Percentiles rank a stretch among this genome's conserved stretches.
Evolutionary conservation across 2,113 vertebrate genomes (phyloP).

Genomic region (Cyprinodon brontotheroides): DNA sequence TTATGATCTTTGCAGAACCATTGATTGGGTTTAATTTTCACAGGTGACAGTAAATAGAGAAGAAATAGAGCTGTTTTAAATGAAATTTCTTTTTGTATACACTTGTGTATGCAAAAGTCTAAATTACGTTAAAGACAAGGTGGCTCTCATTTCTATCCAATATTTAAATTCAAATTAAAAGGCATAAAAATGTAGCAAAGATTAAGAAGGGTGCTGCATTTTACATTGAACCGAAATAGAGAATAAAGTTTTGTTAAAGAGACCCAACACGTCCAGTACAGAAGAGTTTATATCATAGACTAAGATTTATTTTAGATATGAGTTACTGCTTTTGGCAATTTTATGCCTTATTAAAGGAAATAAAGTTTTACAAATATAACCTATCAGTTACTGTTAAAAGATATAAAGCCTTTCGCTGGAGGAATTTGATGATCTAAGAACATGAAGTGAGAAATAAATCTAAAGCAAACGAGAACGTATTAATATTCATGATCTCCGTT

Average conservation of each 20-base stretch:
- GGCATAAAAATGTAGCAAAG: neutral
- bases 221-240: neutral
- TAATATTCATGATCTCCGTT: constrained; percentile 42
- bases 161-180: neutral
- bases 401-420: neutral
- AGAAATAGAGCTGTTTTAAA: no score
- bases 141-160: neutral
- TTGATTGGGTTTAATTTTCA: constrained; percentile 3
- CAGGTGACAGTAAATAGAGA: neutral
- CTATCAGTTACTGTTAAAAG: neutral
- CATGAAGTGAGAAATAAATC: constrained; percentile 43
- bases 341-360: neutral
- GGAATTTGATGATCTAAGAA: neutral
- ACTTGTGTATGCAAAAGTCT: no score
- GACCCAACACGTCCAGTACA: neutral
- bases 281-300: neutral
- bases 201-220: neutral
- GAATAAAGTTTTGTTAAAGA: neutral
- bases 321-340: neutral
- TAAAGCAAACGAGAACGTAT: constrained; percentile 25
- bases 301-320: neutral
- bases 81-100: no score
- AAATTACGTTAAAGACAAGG: neutral
- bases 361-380: neutral
- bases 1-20: constrained; percentile 3